A percentile compares a stretch with the other conserved stretches of the same genome.
phyloP scores from a whole-genome alignment of 1,140 invertebrate genomes.

The Episyrphus balteatus region DNA sequence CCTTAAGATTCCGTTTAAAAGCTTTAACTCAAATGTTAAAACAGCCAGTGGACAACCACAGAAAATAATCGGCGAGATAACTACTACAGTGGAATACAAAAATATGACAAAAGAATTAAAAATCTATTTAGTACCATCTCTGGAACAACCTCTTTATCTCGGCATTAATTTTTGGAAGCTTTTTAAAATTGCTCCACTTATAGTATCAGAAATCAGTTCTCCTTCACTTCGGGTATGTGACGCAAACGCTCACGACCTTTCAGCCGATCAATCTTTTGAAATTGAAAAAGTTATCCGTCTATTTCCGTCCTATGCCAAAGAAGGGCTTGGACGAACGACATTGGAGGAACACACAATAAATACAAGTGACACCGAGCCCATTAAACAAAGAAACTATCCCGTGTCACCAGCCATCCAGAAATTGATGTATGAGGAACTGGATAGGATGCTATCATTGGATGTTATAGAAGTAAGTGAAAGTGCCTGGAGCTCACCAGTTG shows the following conservation, averaged over 20 bases:
- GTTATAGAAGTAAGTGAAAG: no score
- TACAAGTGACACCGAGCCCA: slow-evolving; percentile 13
- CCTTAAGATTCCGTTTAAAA: not conserved
- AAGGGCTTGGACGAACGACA: slow-evolving; percentile 12
- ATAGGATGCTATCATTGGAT: slow-evolving; percentile 13
- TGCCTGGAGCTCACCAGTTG: no score
- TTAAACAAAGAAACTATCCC: slow-evolving; percentile 15
- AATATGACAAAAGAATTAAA: not conserved
- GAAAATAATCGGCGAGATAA: not conserved
- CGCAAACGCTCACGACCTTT: no score
- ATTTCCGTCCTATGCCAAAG: slow-evolving; percentile 1
- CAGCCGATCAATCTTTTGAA: no score
- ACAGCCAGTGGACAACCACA: not conserved
- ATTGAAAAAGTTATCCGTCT: not conserved
- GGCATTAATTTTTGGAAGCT: slow-evolving; percentile 1
- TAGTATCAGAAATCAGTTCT: not conserved
- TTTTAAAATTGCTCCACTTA: not conserved
- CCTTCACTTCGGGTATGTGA: not conserved
- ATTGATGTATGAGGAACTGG: slow-evolving; percentile 12
- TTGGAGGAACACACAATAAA: slow-evolving; percentile 18
- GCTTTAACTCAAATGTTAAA: not conserved
- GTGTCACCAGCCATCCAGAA: slow-evolving; percentile 13
- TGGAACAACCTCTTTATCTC: not conserved
- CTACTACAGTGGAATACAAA: not conserved
- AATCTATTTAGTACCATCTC: not conserved